Evolutionary conservation across 64 coral and sea anemone species (phyloP), one percentile per base, ranked within the genome.

Genomic region (Dendrophyllia cribrosa): DNA sequence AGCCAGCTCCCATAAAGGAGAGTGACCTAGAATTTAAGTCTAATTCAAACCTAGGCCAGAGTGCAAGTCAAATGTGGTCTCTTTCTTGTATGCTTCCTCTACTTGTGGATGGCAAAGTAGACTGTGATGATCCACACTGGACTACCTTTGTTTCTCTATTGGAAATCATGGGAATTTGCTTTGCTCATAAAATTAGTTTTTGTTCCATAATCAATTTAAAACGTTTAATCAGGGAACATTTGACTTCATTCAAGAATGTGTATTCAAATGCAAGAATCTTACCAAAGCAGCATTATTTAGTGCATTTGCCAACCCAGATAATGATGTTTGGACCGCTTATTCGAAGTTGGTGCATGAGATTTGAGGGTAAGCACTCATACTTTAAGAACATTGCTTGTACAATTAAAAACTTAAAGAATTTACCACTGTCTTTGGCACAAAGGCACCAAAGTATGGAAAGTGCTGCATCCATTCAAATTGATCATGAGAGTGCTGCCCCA

Each of bases 361-460:
- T 88, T 59, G 86, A 88, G 45, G 86, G 49, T 0, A 88, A 88
- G 34, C 86, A 88, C 9, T 1, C 17, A 3, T 88, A 75, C 22
- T 76, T 88, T 58, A 88, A 88, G 52, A 7, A 60, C 1, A 4
- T 81, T 51, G 51, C 77, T 47, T 2, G 52, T 0, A 48, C 7
- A 1, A 75, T 88, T 20, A 73, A 73, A 0, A 88, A 76, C 59
- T 88, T 88, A 61, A 88, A 43, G 46, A 88, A 88, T 23, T 21
- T 90, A 25, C 74, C 75, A 68, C 9, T 51, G 4, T 71, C 64
- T 19, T n/a, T 81, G 1, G 78, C 25, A 8, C 23, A 64, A 20
- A 80, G 76, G 51, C 75, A 90, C 66, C 88, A 90, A 66, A 59
- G 72, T 6, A 86, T 86, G 61, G 77, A 65, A 78, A 59, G 72